Evolutionary conservation across 1,140 invertebrate genomes (phyloP).

Genomic region (Procambarus clarkii): DNA sequence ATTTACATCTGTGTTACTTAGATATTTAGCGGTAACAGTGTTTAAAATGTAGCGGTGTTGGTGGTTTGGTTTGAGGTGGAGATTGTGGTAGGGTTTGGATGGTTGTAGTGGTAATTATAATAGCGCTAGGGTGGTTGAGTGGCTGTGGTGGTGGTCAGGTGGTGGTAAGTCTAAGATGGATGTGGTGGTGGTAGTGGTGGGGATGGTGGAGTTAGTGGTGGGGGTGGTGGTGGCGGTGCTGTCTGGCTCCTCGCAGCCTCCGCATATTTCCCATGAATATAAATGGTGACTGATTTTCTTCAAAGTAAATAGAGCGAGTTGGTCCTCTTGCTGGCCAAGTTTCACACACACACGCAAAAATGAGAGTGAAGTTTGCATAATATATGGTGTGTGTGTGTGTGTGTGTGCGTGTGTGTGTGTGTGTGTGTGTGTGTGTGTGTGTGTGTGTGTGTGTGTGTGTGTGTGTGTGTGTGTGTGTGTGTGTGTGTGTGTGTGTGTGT

Average conservation of each 20-base stretch:
- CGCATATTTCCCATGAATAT: conserved; percentile 55
- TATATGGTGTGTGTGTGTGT: not conserved
- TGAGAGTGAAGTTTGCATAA: not conserved
- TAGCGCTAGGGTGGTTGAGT: too few relatives aligned
- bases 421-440: conserved; percentile 47
- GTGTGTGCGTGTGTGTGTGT: conserved; percentile 34
- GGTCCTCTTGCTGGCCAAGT: not conserved
- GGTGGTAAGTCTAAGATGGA: too few relatives aligned
- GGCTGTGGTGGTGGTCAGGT: too few relatives aligned
- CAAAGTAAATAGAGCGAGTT: conserved; percentile 22
- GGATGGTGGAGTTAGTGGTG: too few relatives aligned
- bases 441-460: conserved; percentile 54
- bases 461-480: conserved; percentile 13
- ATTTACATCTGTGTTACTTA: too few relatives aligned
- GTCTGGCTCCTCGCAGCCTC: not conserved
- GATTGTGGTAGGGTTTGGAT: too few relatives aligned
- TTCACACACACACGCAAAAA: not conserved
- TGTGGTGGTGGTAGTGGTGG: too few relatives aligned
- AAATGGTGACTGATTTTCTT: conserved; percentile 57
- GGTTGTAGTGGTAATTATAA: too few relatives aligned
- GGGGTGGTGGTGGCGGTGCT: too few relatives aligned
- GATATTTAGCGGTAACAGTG: too few relatives aligned
- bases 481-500: conserved; percentile 30
- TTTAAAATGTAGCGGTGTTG: too few relatives aligned
- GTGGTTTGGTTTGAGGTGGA: too few relatives aligned